Conservation (phyloP, 2,888 invertebrate species). For the Drosophila antonietae region DNA sequence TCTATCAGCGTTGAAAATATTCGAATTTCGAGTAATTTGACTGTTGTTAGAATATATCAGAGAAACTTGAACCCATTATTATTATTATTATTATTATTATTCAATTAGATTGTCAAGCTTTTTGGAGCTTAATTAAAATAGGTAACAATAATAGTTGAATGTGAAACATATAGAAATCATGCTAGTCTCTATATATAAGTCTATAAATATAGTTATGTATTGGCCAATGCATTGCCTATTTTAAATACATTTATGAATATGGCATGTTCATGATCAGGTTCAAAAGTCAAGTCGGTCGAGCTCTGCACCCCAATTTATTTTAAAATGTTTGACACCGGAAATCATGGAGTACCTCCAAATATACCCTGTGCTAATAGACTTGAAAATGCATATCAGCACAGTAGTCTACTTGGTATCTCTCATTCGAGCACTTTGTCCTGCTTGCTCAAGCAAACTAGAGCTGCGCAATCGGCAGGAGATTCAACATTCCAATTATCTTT, state of each 20-base stretch:
- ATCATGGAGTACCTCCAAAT: too few species aligned
- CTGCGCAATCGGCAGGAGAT: neutral
- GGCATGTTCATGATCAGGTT: neutral
- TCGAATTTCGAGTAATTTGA: neutral
- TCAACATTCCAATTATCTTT: neutral
- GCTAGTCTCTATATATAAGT: neutral
- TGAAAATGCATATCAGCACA: too few species aligned
- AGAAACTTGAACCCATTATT: too few species aligned
- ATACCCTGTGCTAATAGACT: neutral
- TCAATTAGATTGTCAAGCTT: too few species aligned
- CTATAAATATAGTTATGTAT: neutral
- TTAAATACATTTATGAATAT: too few species aligned
- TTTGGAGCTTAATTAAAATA: neutral
- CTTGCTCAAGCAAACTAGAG: neutral
- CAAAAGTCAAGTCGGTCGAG: neutral
- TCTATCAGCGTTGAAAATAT: conserved; percentile 50
- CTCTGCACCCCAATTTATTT: too few species aligned
- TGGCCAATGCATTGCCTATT: too few species aligned
- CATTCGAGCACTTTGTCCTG: neutral
- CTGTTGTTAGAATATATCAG: neutral
- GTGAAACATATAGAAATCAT: neutral
- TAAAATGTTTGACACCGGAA: too few species aligned
- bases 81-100: too few species aligned
- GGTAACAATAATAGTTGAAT: neutral
- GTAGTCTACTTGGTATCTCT: neutral